A percentile compares a stretch with the other conserved stretches of the same genome.
Evolutionary conservation across 1,140 invertebrate genomes (phyloP).

Genomic region (Aphidius ervi): DNA sequence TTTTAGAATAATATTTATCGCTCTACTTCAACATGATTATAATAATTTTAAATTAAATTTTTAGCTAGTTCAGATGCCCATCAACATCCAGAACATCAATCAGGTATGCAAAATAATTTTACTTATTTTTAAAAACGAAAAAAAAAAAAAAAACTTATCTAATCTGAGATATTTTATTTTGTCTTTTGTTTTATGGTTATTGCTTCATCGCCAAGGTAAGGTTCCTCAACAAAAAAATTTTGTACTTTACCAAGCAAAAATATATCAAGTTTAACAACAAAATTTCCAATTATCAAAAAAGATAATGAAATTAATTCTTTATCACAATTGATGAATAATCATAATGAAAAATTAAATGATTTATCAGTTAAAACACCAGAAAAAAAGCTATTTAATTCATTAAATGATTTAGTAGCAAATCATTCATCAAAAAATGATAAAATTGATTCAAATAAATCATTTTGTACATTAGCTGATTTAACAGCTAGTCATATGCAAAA

Average conservation of each 20-base stretch:
- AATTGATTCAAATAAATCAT: conserved; percentile 26
- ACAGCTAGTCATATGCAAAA: conserved; percentile 43
- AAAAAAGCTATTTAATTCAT: conserved; percentile 15
- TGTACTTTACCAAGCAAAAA: not conserved
- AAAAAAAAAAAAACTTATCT: conserved; percentile 13
- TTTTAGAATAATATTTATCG: not conserved
- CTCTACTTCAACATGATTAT: not conserved
- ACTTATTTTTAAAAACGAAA: conserved; percentile 10
- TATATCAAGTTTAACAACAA: no score
- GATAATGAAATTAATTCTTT: no score
- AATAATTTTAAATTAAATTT: conserved; percentile 15
- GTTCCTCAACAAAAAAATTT: conserved; percentile 25
- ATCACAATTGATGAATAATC: conserved; percentile 21
- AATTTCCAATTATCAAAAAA: no score
- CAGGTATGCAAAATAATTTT: conserved; percentile 36
- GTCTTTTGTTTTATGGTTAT: conserved; percentile 51
- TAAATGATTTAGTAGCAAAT: conserved; percentile 24
- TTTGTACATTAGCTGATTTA: conserved; percentile 38
- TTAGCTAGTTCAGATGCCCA: conserved; percentile 25
- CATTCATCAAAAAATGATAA: conserved; percentile 20
- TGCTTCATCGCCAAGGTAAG: conserved; percentile 57
- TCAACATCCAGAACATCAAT: conserved; percentile 24
- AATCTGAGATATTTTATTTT: conserved; percentile 20
- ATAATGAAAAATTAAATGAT: not conserved
- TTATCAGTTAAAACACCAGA: not conserved